A percentile compares a stretch with the other conserved stretches of the same genome.
phyloP scores from a whole-genome alignment of 2,113 vertebrate species.

The Epinephelus cyanopodus region DNA sequence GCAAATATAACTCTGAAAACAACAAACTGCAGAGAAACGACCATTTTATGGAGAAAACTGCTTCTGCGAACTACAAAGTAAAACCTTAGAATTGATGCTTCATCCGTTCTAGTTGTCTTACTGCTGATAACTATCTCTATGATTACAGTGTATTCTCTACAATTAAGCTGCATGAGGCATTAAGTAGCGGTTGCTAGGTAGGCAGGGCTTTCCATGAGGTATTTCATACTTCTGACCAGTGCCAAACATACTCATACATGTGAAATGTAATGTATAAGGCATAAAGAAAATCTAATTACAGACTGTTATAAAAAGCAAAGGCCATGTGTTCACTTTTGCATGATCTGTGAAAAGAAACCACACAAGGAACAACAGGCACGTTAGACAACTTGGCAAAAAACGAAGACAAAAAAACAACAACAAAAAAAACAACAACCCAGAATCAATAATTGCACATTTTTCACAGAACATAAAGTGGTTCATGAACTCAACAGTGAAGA shows the following conservation, averaged over 20 bases:
- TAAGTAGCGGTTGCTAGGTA: constrained; percentile 60
- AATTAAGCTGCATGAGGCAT: constrained; percentile 59
- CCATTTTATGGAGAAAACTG: constrained; percentile 1
- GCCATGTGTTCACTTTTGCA: constrained; percentile 17
- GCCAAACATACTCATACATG: constrained; percentile 48
- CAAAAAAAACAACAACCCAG: no score
- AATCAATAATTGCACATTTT: constrained; percentile 53
- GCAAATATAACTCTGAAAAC: constrained; percentile 64
- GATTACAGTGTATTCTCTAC: constrained; percentile 60
- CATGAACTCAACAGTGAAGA: constrained; percentile 6
- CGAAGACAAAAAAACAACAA: no score
- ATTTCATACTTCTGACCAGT: constrained; percentile 72
- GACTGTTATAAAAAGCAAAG: constrained; percentile 1
- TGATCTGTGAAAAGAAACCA: constrained; percentile 8
- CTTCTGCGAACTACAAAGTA: constrained; percentile 20
- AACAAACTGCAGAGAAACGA: constrained; percentile 43
- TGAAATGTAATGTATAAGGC: constrained; percentile 42
- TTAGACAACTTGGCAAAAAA: constrained; percentile 25
- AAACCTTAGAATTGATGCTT: constrained; percentile 19
- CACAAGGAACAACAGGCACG: constrained; percentile 21
- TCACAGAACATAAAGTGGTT: constrained; percentile 17
- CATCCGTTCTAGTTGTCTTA: background rate
- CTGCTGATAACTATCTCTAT: constrained; percentile 15
- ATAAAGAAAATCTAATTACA: constrained; percentile 31
- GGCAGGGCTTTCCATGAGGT: constrained; percentile 73